Base-by-base conservation (phyloP, 2,888 invertebrate species). In the Dynastes tityus region DNA sequence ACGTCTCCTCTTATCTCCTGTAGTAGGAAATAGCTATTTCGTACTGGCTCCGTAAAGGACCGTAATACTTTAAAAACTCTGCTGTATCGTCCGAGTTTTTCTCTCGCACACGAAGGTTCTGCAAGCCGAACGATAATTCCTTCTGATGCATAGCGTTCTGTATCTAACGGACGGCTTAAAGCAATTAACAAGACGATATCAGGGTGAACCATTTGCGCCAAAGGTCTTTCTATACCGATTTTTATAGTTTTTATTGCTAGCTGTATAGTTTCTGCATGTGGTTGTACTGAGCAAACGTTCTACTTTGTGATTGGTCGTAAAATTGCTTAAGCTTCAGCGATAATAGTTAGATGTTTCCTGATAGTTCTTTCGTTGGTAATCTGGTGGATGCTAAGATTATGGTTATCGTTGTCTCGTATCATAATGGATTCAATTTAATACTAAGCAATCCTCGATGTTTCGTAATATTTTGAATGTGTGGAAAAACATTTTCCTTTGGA, bases 171-270 rank as follows among this genome's bases (percentile, higher is more conserved):
- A 58, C 73, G 58, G 58, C 73, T 73, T 58, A 58, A 73, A 73
- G 73, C 73, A 73, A 73, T 73, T 73, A 73, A 71, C 71, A 71
- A 73, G 73, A 58, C 73, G 58, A 27, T 73, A 73, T 73, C 73
- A 73, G 73, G 9, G 16, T 11, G 40, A 0, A 16, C 73, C 73
- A 40, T 55, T 68, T 58, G 61, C 73, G 58, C n/a, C 37, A 22
- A 40, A 73, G 58, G 73, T 73, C 73, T 73, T 73, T 73, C 58
- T 22, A 58, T 40, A 22, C 55, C 61, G 58, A 73, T 58, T 73
- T 73, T 58, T 73, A 73, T 58, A 58, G 58, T 73, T 73, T 58
- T 73, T 73, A 40, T 73, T 73, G 40, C 40, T n/a, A 11, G 27
- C n/a, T 37, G 40, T 51, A n/a, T 5, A 13, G 32, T 58, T 67